Evolutionary conservation across 2,888 invertebrate genomes (phyloP).

Genomic region (Schrankia costaestrigalis): DNA sequence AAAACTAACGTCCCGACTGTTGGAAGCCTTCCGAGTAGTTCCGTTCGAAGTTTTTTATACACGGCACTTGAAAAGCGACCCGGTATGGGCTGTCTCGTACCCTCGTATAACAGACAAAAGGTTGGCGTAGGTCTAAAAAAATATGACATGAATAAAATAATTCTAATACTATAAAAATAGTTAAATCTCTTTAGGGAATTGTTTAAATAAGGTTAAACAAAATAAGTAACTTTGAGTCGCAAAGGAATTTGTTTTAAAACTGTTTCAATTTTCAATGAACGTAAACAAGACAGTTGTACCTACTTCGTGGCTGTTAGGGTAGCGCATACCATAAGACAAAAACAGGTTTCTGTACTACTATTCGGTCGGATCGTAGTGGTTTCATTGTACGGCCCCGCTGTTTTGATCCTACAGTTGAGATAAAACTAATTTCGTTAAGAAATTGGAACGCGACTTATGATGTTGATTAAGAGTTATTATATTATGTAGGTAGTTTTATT

Average conservation of each 20-base stretch:
- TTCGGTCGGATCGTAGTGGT: slow-evolving; percentile 61
- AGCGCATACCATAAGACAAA: slow-evolving; percentile 66
- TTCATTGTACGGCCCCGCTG: slow-evolving; percentile 56
- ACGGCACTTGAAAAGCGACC: slow-evolving; percentile 38
- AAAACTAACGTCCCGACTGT: slow-evolving; percentile 63
- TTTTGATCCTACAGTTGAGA: no score
- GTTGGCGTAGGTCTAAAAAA: slow-evolving; percentile 64
- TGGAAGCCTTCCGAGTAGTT: slow-evolving; percentile 57
- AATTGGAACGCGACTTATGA: slow-evolving; percentile 54
- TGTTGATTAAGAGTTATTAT: not conserved
- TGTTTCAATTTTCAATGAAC: slow-evolving; percentile 25
- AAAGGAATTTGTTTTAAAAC: not conserved
- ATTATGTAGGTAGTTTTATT: slow-evolving; percentile 1
- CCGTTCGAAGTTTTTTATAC: slow-evolving; percentile 54
- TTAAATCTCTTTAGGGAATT: not conserved
- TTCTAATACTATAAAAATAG: slow-evolving; percentile 5
- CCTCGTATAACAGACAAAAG: slow-evolving; percentile 41
- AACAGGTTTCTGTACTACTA: slow-evolving; percentile 72
- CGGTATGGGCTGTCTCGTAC: slow-evolving; percentile 35
- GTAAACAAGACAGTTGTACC: slow-evolving; percentile 37
- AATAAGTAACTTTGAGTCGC: not conserved
- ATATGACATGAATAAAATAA: slow-evolving; percentile 15
- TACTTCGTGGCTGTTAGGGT: slow-evolving; percentile 40
- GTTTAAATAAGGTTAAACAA: no score
- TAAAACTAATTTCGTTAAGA: slow-evolving; percentile 15